Evolutionary conservation across 1,140 invertebrate species (phyloP), one percentile per base, ranked within the genome.

Genomic region (Leptopilina clavipes): DNA sequence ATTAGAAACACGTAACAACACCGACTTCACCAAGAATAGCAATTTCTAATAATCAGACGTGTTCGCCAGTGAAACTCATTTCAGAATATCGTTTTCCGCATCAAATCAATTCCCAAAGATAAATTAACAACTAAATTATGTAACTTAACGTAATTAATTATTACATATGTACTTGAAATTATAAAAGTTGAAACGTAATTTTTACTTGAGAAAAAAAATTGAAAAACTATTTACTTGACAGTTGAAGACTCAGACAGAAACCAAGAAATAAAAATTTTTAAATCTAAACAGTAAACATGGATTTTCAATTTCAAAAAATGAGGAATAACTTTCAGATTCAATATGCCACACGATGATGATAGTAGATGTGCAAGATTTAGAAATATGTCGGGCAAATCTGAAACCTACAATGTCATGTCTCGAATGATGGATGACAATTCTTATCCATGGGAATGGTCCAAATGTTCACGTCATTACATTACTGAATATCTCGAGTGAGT

Each of bases 291-390:
- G 76, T 17, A 0, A 6, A n/a, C 9, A 44, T 22, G 9, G 5
- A 52, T 17, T 52, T 17, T 17, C 3, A 17, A n/a, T 52, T 48
- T 25, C 5, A 31, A 31, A 31, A 31, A 31, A 31, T 31, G 1
- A 10, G 19, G 0, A 48, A 73, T 54, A 1, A 19, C 19, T 89
- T 91, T 17, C 84, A 97, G 96, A 73, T 92, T 96, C 77, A 97
- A 95, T 86, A 96, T 98, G 93, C 95, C 96, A 0, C 97, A 98
- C 86, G 97, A 98, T 88, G 95, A 97, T 80, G 95, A 97, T 81
- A 75, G 84, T 8, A 94, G 94, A 79, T 97, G 97, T 83, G 85
- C 88, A 37, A 84, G 87, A 43, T 93, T 92, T 77, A 91, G 92
- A 18, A 92, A 91, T 73, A 81, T 81, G 1, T 86, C 48, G 14